These are phyloP conservation scores for Megalops cyprinoides DNA, from an alignment of 2,797 vertebrate species.

Conservation along the genomic window DNA sequence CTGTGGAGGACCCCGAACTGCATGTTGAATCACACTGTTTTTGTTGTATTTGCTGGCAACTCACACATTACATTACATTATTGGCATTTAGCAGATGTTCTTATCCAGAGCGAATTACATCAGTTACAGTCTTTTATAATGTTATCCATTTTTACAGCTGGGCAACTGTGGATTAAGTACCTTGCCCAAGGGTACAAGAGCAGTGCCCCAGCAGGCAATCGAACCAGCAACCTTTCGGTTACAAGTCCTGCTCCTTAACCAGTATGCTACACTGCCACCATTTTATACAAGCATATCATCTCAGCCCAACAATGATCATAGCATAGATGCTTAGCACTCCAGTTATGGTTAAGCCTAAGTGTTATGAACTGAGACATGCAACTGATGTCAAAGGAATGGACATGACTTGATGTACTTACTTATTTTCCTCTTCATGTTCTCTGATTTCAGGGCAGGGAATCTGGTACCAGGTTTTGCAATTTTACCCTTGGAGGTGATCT, in stretches of 20 bases:
- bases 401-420: constrained; percentile 75
- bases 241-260: too few species aligned
- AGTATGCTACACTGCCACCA: too few species aligned
- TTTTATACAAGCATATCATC: background rate
- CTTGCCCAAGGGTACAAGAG: too few species aligned
- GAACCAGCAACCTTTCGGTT: too few species aligned
- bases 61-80: too few species aligned
- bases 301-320: background rate
- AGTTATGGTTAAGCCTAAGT: background rate
- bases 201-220: too few species aligned
- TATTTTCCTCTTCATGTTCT: constrained; percentile 89
- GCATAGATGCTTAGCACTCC: background rate
- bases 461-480: constrained; percentile 67
- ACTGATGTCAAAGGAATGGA: background rate
- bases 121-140: too few species aligned
- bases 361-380: background rate
- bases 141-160: too few species aligned
- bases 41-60: background rate
- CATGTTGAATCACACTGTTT: background rate
- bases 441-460: constrained; percentile 68
- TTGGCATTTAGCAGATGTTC: too few species aligned
- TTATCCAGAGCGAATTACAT: too few species aligned
- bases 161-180: too few species aligned
- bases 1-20: background rate
- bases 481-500: constrained; percentile 90